Base-by-base conservation (phyloP, 2,888 invertebrate species). In the Parnassius apollo region DNA sequence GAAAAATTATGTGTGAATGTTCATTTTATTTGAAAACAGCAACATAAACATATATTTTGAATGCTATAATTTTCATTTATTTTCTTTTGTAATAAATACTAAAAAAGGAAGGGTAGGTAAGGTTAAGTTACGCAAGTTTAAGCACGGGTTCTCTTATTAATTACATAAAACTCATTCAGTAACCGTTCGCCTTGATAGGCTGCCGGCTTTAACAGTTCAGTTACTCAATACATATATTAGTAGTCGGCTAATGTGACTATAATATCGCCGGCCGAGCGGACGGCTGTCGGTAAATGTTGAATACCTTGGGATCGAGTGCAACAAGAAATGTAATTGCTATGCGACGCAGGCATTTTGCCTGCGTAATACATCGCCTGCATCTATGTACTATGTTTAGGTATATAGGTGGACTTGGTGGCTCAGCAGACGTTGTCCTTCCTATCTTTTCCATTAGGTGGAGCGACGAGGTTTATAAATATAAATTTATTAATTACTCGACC, bases 281-380 rank as follows among this genome's bases (percentile, higher is more conserved):
- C 71, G 56, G 58, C 69, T 71, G 68, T 69, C 69, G 72, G 81
- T 78, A 82, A 82, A 80, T 81, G 80, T 82, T 78, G 81, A 76
- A 73, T 73, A 77, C 78, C 78, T 78, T 77, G 78, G 75, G 53
- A 53, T 42, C 69, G 69, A 64, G 46, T 53, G 58, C 42, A 42
- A 69, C 73, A 72, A 71, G 71, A 73, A 74, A 69, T 70, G 70
- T 72, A 73, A 72, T 74, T 72, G 70, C 73, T 59, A 56, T 69
- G 62, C 62, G 64, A 66, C 49, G 57, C 59, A 18, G 44, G 46
- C 42, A 62, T 53, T 50, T 25, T 13, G 57, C 42, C 50, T 42
- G 59, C 52, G 49, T 55, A 42, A 59, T 42, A 65, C 57, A 55
- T 64, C 57, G 57, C 57, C 48, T 50, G 49, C 49, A 48, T 35